Evolutionary conservation across 2,113 vertebrate genomes (phyloP).

Genomic region (Cisticola juncidis): DNA sequence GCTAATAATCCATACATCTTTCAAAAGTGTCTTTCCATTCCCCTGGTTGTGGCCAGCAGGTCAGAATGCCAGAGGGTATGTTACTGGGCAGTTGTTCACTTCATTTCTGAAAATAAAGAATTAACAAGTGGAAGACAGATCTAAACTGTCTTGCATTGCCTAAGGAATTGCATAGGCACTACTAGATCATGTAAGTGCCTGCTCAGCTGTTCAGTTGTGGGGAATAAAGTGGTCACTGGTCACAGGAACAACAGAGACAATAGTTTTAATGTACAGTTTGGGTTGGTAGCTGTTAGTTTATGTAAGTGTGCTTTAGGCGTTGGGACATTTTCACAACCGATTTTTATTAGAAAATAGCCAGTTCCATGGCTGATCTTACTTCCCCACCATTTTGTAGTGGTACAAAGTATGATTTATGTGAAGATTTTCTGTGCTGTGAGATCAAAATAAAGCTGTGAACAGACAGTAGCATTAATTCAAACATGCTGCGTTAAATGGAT

Average conservation of each 20-base stretch:
- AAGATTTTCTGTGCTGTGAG: neutral
- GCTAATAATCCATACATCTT: neutral
- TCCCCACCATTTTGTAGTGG: neutral
- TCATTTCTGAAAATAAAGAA: neutral
- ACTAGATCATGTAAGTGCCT: neutral
- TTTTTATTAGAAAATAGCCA: neutral
- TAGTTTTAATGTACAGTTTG: neutral
- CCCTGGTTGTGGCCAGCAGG: neutral
- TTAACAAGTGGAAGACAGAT: neutral
- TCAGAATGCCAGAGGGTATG: neutral
- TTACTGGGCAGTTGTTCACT: neutral
- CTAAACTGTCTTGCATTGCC: neutral
- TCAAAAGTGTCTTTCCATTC: neutral
- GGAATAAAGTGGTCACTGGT: neutral
- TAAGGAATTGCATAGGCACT: neutral
- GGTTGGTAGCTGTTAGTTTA: neutral
- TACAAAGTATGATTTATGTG: neutral
- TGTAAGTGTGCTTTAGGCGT: neutral
- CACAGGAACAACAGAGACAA: neutral
- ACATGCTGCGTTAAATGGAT: neutral
- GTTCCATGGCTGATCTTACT: neutral
- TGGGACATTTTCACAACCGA: neutral
- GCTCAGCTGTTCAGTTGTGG: neutral
- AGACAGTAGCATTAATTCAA: neutral
- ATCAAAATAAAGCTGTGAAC: neutral